Conservation (phyloP, 2,888 invertebrate genomes). For the Hydriomena furcata region DNA sequence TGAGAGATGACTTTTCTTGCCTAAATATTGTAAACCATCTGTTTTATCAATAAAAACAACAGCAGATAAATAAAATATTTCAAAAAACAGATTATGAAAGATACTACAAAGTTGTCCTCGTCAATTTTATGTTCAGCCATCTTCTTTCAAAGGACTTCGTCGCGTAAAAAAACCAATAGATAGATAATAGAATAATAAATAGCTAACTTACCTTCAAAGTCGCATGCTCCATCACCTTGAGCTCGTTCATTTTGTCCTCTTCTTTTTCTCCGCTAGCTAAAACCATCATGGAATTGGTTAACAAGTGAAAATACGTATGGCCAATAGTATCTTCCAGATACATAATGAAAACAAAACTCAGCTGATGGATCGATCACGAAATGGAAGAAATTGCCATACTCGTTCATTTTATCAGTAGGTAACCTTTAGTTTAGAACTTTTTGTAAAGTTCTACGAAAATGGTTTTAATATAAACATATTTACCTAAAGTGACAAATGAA, state of each 20-base stretch:
- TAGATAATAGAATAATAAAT: not conserved
- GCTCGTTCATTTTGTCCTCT: constrained; percentile 89
- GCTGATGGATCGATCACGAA: constrained; percentile 56
- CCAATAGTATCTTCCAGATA: not conserved
- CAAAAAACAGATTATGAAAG: too few relatives aligned
- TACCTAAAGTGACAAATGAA: too few relatives aligned
- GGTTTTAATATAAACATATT: too few relatives aligned
- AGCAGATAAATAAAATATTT: too few relatives aligned
- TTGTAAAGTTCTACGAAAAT: too few relatives aligned
- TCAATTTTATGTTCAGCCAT: constrained; percentile 23
- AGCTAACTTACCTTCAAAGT: constrained; percentile 90
- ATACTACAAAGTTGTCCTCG: too few relatives aligned
- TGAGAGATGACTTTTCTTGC: too few relatives aligned
- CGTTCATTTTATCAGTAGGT: constrained; percentile 14
- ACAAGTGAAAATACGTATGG: not conserved
- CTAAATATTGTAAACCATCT: too few relatives aligned
- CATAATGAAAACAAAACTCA: constrained; percentile 78
- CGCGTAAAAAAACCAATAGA: constrained; percentile 14
- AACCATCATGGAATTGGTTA: constrained; percentile 2
- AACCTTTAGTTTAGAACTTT: too few relatives aligned
- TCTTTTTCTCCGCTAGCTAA: constrained; percentile 11
- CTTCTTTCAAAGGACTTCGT: constrained; percentile 17
- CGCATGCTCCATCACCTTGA: constrained; percentile 97
- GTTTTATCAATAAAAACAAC: too few relatives aligned
- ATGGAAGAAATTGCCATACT: not conserved